These are phyloP conservation scores for Alauda arvensis DNA, from an alignment of 2,797 vertebrate genomes.

Conservation along the genomic window DNA sequence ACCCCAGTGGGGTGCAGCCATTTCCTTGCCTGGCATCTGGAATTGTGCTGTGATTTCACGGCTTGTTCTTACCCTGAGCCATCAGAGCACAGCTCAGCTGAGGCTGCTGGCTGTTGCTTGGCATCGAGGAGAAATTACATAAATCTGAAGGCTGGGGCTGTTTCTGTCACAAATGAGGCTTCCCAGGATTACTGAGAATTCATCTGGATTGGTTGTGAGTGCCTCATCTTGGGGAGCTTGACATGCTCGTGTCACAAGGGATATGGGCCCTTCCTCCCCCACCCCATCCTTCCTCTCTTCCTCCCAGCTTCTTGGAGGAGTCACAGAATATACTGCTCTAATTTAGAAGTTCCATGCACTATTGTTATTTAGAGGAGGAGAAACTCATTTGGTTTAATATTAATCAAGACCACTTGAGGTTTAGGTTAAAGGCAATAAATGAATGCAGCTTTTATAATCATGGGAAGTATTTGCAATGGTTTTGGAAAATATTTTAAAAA, in stretches of 20 bases:
- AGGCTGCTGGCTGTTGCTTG: slow-evolving; percentile 1
- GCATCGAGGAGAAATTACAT: neutral
- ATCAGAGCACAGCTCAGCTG: neutral
- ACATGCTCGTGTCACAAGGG: accelerated
- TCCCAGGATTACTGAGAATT: neutral
- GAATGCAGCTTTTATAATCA: neutral
- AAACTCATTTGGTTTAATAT: neutral
- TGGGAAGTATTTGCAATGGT: neutral
- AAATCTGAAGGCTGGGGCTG: neutral
- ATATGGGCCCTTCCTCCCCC: neutral
- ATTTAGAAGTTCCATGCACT: neutral
- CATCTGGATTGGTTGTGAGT: accelerated
- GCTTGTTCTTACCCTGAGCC: neutral
- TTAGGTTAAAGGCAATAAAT: neutral
- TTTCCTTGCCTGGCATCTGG: neutral
- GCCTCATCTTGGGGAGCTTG: neutral
- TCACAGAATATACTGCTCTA: neutral
- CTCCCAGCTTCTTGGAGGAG: neutral
- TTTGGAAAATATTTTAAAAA: neutral
- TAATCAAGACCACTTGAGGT: neutral
- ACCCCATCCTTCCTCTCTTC: neutral
- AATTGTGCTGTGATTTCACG: neutral
- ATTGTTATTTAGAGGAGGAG: neutral
- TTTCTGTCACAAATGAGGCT: neutral
- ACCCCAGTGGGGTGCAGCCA: neutral